Conservation (phyloP, 2,888 invertebrate genomes). For the Drosophila flavopinicola region DNA sequence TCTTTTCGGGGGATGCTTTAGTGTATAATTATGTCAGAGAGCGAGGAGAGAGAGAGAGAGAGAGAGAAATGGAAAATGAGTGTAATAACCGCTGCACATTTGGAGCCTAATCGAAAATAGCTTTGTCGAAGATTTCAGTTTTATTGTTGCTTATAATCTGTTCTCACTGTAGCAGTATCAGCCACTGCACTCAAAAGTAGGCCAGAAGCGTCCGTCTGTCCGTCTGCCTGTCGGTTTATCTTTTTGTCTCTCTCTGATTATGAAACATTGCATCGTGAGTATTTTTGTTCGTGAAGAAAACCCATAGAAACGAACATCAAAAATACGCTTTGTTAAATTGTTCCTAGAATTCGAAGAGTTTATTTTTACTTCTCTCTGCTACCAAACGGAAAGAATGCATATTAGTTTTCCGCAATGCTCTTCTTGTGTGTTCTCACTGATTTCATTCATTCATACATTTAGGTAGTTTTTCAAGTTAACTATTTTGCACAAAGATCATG, state of each 20-base stretch:
- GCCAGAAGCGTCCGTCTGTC: conserved; percentile 33
- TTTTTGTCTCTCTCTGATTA: conserved; percentile 26
- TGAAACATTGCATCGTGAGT: conserved; percentile 14
- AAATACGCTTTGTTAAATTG: neutral
- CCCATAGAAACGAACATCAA: neutral
- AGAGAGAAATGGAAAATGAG: conserved; percentile 11
- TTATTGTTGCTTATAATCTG: conserved; percentile 21
- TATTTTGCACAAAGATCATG: no score
- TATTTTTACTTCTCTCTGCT: neutral
- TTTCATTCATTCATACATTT: no score
- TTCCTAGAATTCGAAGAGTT: neutral
- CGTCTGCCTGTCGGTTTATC: conserved; percentile 28
- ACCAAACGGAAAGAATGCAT: neutral
- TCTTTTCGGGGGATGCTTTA: neutral
- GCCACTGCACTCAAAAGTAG: conserved; percentile 36
- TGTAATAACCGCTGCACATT: conserved; percentile 14
- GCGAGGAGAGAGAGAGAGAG: no score
- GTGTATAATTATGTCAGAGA: no score
- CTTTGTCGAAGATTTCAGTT: conserved; percentile 22
- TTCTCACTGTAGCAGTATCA: conserved; percentile 9
- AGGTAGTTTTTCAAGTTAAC: no score
- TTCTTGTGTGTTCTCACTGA: no score
- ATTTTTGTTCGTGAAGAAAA: neutral
- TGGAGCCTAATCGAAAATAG: conserved; percentile 16
- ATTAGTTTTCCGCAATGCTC: no score